phyloP scores from a whole-genome alignment of 1,140 invertebrate species.

The Drosophila murphyi region DNA sequence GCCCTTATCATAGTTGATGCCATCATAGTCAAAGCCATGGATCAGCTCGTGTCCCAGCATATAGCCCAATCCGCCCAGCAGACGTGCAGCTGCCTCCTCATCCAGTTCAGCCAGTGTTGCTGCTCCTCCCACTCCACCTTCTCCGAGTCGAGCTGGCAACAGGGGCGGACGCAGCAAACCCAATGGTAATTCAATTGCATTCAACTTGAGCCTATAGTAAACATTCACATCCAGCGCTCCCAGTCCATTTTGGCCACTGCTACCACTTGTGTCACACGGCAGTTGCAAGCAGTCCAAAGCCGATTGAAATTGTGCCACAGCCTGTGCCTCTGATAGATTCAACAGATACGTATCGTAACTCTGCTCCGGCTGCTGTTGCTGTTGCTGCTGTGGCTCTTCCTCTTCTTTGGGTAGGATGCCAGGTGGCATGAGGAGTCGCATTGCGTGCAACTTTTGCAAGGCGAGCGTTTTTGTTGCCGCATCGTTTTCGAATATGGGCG shows the following conservation, averaged over 20 bases:
- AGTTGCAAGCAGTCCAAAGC: slow-evolving; percentile 39
- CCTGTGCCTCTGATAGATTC: slow-evolving; percentile 47
- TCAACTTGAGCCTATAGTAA: slow-evolving; percentile 72
- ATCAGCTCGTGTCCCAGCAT: slow-evolving; percentile 75
- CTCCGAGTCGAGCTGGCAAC: neutral
- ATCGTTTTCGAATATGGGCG: slow-evolving; percentile 62
- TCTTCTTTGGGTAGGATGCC: neutral
- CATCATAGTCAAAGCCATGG: slow-evolving; percentile 79
- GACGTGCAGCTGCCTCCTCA: slow-evolving; percentile 5
- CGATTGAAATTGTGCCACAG: slow-evolving; percentile 33
- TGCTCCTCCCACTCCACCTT: too few relatives aligned
- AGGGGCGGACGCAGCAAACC: slow-evolving; percentile 60
- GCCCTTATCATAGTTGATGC: slow-evolving; percentile 71
- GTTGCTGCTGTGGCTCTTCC: neutral
- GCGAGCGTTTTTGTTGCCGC: slow-evolving; percentile 36
- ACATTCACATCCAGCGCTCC: slow-evolving; percentile 72
- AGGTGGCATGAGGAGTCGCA: slow-evolving; percentile 58
- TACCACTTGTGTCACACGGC: slow-evolving; percentile 13
- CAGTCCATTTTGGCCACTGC: neutral
- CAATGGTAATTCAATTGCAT: slow-evolving; percentile 72
- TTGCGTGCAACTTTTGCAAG: slow-evolving; percentile 61
- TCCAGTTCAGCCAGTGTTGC: neutral
- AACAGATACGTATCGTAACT: slow-evolving; percentile 67
- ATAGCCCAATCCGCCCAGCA: slow-evolving; percentile 61
- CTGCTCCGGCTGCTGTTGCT: neutral